Percentiles rank a stretch among this genome's conserved stretches.
Conservation (phyloP, 30 jellyfish, hydroid and myxozoan genomes). For the Sanderia malayensis region DNA sequence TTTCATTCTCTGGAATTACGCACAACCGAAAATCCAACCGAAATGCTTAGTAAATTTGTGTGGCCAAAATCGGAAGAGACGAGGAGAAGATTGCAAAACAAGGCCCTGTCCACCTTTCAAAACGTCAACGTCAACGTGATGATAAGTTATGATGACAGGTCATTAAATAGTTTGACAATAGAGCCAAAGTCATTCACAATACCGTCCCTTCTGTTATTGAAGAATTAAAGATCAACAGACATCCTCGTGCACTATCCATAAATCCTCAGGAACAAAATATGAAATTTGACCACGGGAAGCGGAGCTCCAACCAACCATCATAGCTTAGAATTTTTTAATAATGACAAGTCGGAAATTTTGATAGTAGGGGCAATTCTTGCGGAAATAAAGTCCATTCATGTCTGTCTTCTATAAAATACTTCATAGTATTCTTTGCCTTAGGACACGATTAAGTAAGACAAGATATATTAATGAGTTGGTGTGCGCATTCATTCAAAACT, state of each 20-base stretch:
- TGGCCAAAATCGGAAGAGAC: slow-evolving; percentile 6
- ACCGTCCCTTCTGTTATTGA: background rate
- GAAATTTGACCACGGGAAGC: background rate
- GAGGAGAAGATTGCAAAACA: slow-evolving; percentile 11
- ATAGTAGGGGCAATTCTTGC: background rate
- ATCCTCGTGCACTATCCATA: background rate
- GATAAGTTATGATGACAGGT: slow-evolving; percentile 1
- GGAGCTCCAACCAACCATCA: background rate
- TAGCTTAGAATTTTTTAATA: background rate
- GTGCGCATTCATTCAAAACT: slow-evolving; percentile 15
- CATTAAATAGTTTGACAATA: slow-evolving; percentile 1
- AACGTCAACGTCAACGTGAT: background rate
- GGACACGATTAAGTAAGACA: no score
- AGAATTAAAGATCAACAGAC: background rate
- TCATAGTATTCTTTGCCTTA: background rate
- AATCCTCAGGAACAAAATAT: background rate
- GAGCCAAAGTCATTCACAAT: background rate
- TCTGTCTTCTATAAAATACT: background rate
- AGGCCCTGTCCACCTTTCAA: slow-evolving; percentile 5
- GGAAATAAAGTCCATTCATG: background rate
- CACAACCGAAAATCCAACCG: background rate
- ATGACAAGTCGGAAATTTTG: background rate
- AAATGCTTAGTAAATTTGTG: no score
- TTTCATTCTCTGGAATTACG: slow-evolving; percentile 36
- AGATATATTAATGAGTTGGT: no score